Conservation (phyloP, 2,113 vertebrate species). For the Festucalex cinctus region DNA sequence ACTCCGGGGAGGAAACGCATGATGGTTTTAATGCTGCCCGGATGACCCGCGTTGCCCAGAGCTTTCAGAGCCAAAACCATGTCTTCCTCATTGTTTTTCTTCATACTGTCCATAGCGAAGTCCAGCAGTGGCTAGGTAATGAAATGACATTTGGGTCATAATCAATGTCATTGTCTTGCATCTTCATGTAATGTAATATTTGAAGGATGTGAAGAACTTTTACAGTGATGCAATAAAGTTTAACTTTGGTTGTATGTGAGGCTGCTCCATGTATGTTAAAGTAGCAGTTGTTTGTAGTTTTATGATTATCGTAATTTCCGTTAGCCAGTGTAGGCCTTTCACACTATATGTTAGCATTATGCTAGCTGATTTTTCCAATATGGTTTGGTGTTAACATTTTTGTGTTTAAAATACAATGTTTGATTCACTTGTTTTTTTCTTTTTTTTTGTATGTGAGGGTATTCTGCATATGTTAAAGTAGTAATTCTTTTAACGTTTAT, state of each 20-base stretch:
- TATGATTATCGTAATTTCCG: too few relatives aligned
- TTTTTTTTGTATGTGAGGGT: too few relatives aligned
- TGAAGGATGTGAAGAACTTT: not conserved
- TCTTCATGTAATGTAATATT: not conserved
- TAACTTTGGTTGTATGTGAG: too few relatives aligned
- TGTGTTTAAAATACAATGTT: not conserved
- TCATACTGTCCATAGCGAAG: conserved; percentile 70
- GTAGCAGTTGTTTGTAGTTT: too few relatives aligned
- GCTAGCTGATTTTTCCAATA: too few relatives aligned
- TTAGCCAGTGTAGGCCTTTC: too few relatives aligned
- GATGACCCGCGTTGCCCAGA: conserved; percentile 81
- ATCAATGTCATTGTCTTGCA: not conserved
- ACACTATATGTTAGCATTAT: too few relatives aligned
- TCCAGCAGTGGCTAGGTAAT: conserved; percentile 77
- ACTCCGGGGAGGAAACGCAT: conserved; percentile 74
- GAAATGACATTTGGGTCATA: not conserved
- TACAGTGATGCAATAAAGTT: too few relatives aligned
- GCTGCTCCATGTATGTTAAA: too few relatives aligned
- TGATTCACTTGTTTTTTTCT: too few relatives aligned
- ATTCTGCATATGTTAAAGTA: not conserved
- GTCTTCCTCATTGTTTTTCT: conserved; percentile 61
- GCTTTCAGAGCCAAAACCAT: conserved; percentile 79
- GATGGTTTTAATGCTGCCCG: conserved; percentile 78
- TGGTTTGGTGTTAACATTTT: not conserved
- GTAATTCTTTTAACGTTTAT: not conserved